Conservation (phyloP, 1,140 invertebrate species). For the Lucilia cuprina region DNA sequence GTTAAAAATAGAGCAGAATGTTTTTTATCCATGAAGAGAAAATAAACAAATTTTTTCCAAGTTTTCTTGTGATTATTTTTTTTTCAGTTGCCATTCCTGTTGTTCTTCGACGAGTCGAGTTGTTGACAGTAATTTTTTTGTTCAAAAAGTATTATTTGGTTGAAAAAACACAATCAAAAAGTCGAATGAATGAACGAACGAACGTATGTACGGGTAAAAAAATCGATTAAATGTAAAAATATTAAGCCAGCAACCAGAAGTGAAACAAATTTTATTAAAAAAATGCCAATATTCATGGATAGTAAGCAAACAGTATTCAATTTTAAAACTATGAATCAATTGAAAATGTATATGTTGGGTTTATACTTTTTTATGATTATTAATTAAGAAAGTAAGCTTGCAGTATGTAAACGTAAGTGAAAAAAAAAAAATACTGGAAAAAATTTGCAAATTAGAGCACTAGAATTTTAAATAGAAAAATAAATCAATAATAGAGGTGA, state of each 20-base stretch:
- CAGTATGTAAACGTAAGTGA: no score
- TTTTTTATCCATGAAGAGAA: not conserved
- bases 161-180: constrained; percentile 6
- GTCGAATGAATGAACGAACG: not conserved
- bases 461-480: no score
- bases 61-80: not conserved
- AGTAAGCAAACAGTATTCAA: not conserved
- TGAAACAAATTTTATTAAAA: not conserved
- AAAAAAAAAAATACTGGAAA: no score
- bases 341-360: no score
- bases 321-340: no score
- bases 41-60: constrained; percentile 1
- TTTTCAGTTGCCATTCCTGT: not conserved
- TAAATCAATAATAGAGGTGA: no score
- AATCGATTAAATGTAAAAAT: not conserved
- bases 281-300: not conserved
- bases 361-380: no score
- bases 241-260: not conserved
- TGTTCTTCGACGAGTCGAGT: not conserved
- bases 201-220: not conserved
- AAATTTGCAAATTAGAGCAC: no score
- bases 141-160: not conserved
- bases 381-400: no score
- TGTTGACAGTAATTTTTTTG: constrained; percentile 2
- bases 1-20: constrained; percentile 1